Evolutionary conservation across 1,140 invertebrate genomes (phyloP), one percentile per base, ranked within the genome.

Genomic region (Physella acuta): DNA sequence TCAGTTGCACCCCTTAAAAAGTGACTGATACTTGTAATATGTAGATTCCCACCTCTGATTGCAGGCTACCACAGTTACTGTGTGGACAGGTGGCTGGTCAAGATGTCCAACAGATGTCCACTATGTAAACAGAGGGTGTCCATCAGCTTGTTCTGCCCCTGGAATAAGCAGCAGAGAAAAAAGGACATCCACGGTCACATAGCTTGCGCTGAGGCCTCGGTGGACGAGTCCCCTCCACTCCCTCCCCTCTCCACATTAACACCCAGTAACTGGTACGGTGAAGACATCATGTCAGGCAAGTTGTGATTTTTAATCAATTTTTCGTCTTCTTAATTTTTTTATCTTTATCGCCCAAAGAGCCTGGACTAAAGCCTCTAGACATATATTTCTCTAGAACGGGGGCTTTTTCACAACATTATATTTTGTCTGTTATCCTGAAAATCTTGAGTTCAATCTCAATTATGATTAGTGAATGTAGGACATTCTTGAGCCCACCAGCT

Each of bases 71-170:
- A 68, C 28, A 68, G 66, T 28, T 68, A 68, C 56, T 68, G 66
- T 51, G 66, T 68, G 33, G 66, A 68, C 39, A 14, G 66, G 24
- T 68, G 66, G 66, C 33, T 68, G 56, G 56, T 68, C 20, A 68
- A 68, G 66, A 68, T 68, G 66, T 68, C 66, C 66, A 68, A 68
- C 66, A 51, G 66, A 24, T 68, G 66, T 39, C 66, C 66, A n/a
- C 39, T 68, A 39, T 68, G 66, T 24, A 68, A 68, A 34, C 66
- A 68, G 56, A 33, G 56, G 17, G 66, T 68, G 8, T 68, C 66
- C 55, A 60, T 68, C 34, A 59, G 55, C 30, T 33, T 68, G 17
- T 60, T 68, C 26, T 68, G 66, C 28, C 56, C 66, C 8, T 68
- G 66, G 66, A 68, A 51, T 26, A 68, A 68, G 66, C 55, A 68